phyloP scores from a whole-genome alignment of 2,797 vertebrate genomes.

The Acrossocheilus wenchowensis region DNA sequence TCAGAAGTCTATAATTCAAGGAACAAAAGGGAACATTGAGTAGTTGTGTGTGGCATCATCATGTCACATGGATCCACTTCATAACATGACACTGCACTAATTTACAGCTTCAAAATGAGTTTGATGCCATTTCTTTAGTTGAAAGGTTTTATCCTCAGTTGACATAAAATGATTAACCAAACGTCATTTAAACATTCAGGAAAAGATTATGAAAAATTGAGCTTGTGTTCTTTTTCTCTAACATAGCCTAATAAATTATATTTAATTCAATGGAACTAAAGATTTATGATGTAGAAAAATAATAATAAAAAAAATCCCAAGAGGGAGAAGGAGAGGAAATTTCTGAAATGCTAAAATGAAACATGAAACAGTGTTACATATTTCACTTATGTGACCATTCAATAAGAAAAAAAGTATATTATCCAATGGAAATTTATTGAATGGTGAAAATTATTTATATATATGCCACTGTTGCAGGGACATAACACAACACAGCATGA shows the following conservation, averaged over 20 bases:
- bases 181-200: neutral
- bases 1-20: neutral
- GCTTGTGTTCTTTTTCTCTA: neutral
- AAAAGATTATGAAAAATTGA: neutral
- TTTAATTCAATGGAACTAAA: neutral
- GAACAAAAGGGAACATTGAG: conserved; percentile 2
- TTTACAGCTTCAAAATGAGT: neutral
- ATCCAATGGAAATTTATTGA: neutral
- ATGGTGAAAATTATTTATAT: neutral
- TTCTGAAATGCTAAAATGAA: neutral
- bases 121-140: neutral
- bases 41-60: neutral
- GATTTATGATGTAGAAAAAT: neutral
- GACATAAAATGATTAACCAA: neutral
- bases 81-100: neutral
- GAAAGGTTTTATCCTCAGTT: neutral
- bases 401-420: too few species aligned
- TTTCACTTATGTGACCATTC: neutral
- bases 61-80: neutral
- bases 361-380: neutral
- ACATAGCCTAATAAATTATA: neutral
- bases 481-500: neutral
- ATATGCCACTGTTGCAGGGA: neutral
- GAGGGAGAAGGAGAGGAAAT: neutral
- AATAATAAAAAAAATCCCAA: too few species aligned